A percentile compares a stretch with the other conserved stretches of the same genome.
Evolutionary conservation across 2,888 invertebrate species (phyloP).

Genomic region (Caenorhabditis uteleia): DNA sequence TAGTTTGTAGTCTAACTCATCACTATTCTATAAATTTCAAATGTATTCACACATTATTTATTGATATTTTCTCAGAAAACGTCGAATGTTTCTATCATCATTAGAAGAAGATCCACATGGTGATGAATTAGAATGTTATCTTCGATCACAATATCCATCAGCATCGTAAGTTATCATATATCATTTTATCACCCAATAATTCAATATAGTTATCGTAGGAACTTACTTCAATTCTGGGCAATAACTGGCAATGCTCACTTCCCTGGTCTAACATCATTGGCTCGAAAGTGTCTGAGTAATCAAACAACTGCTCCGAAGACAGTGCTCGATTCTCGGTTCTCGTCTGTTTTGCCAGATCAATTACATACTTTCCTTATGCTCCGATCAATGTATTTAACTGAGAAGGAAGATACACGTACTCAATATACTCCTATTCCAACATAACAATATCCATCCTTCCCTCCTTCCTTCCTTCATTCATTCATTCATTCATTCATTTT

Average conservation of each 20-base stretch:
- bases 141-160: constrained; percentile 40
- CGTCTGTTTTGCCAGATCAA: constrained; percentile 43
- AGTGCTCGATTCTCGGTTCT: constrained; percentile 29
- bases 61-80: constrained; percentile 42
- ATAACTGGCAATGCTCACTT: constrained; percentile 57
- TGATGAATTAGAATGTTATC: constrained; percentile 61
- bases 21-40: not conserved
- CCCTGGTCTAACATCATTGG: constrained; percentile 53
- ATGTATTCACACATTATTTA: not conserved
- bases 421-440: no score
- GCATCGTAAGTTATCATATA: constrained; percentile 35
- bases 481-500: no score
- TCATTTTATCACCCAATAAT: no score
- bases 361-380: constrained; percentile 50
- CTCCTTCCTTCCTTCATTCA: no score
- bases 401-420: constrained; percentile 35
- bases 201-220: not conserved
- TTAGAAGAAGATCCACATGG: constrained; percentile 59
- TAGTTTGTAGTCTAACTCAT: not conserved
- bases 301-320: constrained; percentile 46
- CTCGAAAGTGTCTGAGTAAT: constrained; percentile 50
- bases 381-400: constrained; percentile 45
- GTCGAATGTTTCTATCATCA: constrained; percentile 60
- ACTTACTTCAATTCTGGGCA: constrained; percentile 65
- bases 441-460: no score